Conservation (phyloP, 2,888 invertebrate species). For the Caenorhabditis sp. region DNA sequence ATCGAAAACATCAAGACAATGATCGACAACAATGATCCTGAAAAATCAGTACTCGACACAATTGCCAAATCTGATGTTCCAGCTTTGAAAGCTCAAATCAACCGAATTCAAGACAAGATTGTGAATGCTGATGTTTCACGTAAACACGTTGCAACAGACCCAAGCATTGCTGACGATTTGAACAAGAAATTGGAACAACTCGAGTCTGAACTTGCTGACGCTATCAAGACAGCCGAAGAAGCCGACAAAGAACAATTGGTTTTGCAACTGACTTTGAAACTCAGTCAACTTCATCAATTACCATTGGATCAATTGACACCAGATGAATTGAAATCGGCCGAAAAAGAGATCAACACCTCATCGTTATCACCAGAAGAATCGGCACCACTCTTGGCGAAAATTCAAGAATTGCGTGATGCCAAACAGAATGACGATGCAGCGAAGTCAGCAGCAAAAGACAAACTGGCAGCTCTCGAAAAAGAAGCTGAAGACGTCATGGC, state of each 20-base stretch:
- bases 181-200: constrained; percentile 26
- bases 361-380: constrained; percentile 27
- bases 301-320: constrained; percentile 28
- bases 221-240: constrained; percentile 38
- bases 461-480: constrained; percentile 28
- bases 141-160: constrained; percentile 38
- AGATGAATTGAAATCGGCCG: constrained; percentile 16
- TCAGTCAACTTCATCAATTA: constrained; percentile 34
- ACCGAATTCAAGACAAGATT: constrained; percentile 37
- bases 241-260: constrained; percentile 42
- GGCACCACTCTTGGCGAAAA: constrained; percentile 10
- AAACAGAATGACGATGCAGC: constrained; percentile 29
- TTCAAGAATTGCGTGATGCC: constrained; percentile 17
- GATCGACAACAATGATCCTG: constrained; percentile 28
- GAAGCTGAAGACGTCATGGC: constrained; percentile 28
- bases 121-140: constrained; percentile 36
- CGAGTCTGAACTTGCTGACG: constrained; percentile 38
- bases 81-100: constrained; percentile 46
- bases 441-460: constrained; percentile 34
- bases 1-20: constrained; percentile 32
- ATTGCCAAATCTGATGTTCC: constrained; percentile 34
- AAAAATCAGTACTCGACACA: constrained; percentile 24
- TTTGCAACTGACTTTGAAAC: constrained; percentile 28
- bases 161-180: constrained; percentile 24
- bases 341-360: constrained; percentile 33